Evolutionary conservation across 1,140 invertebrate species (phyloP), one percentile per base, ranked within the genome.

Genomic region (Cataglyphis hispanica): DNA sequence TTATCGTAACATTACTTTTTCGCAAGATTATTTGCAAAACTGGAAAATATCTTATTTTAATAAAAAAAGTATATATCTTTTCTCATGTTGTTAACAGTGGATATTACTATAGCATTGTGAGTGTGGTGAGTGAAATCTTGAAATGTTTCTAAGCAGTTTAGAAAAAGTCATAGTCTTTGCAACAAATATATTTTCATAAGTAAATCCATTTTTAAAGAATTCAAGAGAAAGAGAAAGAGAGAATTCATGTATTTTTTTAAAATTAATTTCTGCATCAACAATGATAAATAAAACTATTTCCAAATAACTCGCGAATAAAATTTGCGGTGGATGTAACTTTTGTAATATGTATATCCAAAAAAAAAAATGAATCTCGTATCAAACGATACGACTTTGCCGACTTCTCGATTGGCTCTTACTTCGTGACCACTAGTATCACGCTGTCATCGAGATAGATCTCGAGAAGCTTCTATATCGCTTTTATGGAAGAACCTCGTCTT

Each of bases 401-500:
- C 63, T 67, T 85, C 10, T 72, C 78, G 50, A 81, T 70, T 70
- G 66, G 34, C 66, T 72, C 66, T 81, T 81, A 27, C 34, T 81
- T 81, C 34, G 53, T 72, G 53, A 72, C 66, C 78, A 11, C 22
- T 72, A 58, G 66, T 58, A 81, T 81, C 70, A 81, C 60, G 19
- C 50, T 25, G 37, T 60, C 53, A 81, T 70, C 50, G 64, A 81
- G 31, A 69, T 40, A 69, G 43, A 11, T 43, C 64, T 87, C 7
- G 40, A 34, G 43, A 43, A 61, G 64, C 67, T 84, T 86, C 87
- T 67, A 67, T 86, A 78, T 37, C 72, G 67, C 60, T 58, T 61
- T 64, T 64, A 46, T 56, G 40, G 70, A 89, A 89, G 76, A 81
- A 72, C 87, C 58, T 66, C 64, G 53, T 60, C 87, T 84, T 61